Evolutionary conservation across 2,113 vertebrate genomes (phyloP), one percentile per base, ranked within the genome.

Genomic region (Colaptes auratus): DNA sequence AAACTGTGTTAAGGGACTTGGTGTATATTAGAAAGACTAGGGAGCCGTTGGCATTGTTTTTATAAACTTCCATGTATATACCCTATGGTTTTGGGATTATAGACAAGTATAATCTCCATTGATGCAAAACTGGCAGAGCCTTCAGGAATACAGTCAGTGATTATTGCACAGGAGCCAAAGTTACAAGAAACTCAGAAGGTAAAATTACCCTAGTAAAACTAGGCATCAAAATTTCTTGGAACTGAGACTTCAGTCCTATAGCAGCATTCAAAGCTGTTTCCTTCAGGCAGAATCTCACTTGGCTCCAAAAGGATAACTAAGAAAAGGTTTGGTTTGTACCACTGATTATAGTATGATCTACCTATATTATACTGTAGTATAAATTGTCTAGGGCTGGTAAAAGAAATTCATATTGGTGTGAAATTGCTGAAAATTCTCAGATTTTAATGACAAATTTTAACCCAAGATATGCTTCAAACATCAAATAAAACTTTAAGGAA

Each of bases 391-490:
- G 50, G 78, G 16, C 64, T 66, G 17, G 4, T 8, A 53, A 83
- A 59, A 88, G 5, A 78, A 81, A 52, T 12, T 36, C 16, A 44
- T 44, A 72, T 14, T 81, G 27, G 6, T 61, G 12, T n/a, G 30
- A 69, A 58, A 50, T 50, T 78, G 75, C 31, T 76, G 55, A 78
- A 90, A 88, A 89, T 64, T 55, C 48, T 75, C 27, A 76, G n/a
- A 82, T 80, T 82, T 85, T 76, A 82, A 15, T 55, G 52, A 52
- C 76, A 61, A 42, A 50, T 89, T 53, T 6, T 73, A 94, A 97
- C 96, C 85, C 96, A 97, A 97, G 97, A 97, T 97, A 96, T 97
- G 96, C 88, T 88, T 94, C 82, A 94, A 95, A 97, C 74, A 89
- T 81, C 77, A 95, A 96, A 94, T 91, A 96, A 96, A 92, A 85